A percentile compares a stretch with the other conserved stretches of the same genome.
Evolutionary conservation across 2,113 vertebrate species (phyloP).

Genomic region (Dinomys branickii): DNA sequence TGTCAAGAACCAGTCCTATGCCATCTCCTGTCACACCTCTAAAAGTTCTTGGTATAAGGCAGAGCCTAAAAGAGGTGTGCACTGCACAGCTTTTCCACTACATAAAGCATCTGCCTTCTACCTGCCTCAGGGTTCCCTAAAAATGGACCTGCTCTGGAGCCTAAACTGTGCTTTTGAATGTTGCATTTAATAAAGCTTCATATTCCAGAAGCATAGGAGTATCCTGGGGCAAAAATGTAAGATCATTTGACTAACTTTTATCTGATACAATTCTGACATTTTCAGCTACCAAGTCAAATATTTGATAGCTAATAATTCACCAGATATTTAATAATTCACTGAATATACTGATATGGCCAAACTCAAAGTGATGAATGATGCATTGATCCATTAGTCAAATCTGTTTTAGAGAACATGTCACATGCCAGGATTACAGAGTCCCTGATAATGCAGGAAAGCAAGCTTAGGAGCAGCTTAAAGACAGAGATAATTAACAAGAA

Average conservation of each 20-base stretch:
- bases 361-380: not conserved
- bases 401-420: not conserved
- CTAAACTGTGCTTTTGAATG: not conserved
- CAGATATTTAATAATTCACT: not conserved
- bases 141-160: accelerated
- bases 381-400: not conserved
- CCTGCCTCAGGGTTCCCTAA: not conserved
- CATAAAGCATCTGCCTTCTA: not conserved
- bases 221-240: not conserved
- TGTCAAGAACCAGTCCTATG: not conserved
- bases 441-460: not conserved
- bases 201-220: not conserved
- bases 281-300: not conserved
- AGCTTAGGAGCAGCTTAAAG: not conserved
- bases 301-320: not conserved
- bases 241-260: not conserved
- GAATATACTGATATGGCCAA: not conserved
- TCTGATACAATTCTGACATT: not conserved
- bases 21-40: not conserved
- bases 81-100: not conserved
- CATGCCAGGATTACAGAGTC: not conserved
- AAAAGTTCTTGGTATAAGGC: too few relatives aligned
- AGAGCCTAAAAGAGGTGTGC: not conserved
- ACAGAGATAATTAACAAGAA: not conserved
- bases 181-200: not conserved